These are phyloP conservation scores for Drosophila tropicalis DNA, from an alignment of 1,140 invertebrate species.

Conservation along the genomic window DNA sequence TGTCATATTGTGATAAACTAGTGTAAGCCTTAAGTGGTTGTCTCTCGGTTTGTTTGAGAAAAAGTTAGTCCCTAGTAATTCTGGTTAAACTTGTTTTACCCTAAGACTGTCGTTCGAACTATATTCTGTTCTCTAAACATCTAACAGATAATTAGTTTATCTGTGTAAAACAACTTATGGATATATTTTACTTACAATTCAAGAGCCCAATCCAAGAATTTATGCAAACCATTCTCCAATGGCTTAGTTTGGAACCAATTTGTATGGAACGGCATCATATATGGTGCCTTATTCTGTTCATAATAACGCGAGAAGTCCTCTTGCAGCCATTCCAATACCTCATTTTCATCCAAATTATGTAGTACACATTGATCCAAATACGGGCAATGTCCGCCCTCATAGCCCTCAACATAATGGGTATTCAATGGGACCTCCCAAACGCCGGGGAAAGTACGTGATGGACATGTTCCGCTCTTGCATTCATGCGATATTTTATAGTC, in stretches of 20 bases:
- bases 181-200: slow-evolving; percentile 86
- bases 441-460: slow-evolving; percentile 94
- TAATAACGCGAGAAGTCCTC: slow-evolving; percentile 95
- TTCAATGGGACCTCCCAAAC: slow-evolving; percentile 98
- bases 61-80: too few species aligned
- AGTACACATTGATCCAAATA: slow-evolving; percentile 97
- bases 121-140: too few species aligned
- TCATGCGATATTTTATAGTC: slow-evolving; percentile 96
- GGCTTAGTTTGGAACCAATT: slow-evolving; percentile 97
- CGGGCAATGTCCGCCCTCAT: slow-evolving; percentile 95
- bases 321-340: slow-evolving; percentile 95
- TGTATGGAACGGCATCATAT: slow-evolving; percentile 97
- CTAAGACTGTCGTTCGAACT: too few species aligned
- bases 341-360: slow-evolving; percentile 93
- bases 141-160: too few species aligned
- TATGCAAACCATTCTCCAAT: slow-evolving; percentile 91
- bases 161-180: too few species aligned
- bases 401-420: slow-evolving; percentile 94
- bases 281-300: slow-evolving; percentile 93
- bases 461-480: slow-evolving; percentile 95
- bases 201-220: slow-evolving; percentile 93
- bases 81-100: too few species aligned
- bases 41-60: too few species aligned
- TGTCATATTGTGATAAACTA: background rate
- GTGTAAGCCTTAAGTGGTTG: background rate